phyloP scores from a whole-genome alignment of 2,113 vertebrate species.

The Camarhynchus parvulus region DNA sequence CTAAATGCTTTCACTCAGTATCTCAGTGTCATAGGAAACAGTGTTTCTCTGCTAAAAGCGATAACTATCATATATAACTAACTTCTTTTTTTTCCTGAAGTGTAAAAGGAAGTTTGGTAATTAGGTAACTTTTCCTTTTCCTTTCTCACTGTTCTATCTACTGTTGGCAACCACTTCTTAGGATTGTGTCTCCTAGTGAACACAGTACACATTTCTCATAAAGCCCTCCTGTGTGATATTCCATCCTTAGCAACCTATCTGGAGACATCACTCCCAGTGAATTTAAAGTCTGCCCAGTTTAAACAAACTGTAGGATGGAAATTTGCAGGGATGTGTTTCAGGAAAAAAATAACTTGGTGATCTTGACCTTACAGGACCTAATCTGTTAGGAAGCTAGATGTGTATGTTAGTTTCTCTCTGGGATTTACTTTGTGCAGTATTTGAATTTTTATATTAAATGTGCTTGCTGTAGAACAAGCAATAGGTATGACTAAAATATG shows the following conservation, averaged over 20 bases:
- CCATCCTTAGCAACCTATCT: rapidly evolving
- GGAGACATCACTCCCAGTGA: rapidly evolving
- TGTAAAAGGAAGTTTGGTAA: not conserved
- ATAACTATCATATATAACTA: not conserved
- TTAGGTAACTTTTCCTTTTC: not conserved
- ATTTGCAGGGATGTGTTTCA: not conserved
- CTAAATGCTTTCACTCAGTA: not conserved
- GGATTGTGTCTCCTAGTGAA: not conserved
- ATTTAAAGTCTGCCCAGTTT: not conserved
- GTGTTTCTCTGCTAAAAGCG: not conserved
- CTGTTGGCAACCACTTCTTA: not conserved
- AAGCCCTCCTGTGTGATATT: not conserved
- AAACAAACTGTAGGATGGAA: not conserved
- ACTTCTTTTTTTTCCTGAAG: not conserved
- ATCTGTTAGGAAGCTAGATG: not conserved
- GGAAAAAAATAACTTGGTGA: not conserved
- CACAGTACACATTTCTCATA: not conserved
- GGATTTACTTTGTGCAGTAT: not conserved
- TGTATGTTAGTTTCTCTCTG: not conserved
- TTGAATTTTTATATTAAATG: not conserved
- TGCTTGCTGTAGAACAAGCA: not conserved
- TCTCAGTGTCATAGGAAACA: not conserved
- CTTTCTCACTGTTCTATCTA: not conserved
- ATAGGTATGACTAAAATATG: not conserved
- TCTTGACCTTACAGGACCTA: not conserved